These are phyloP conservation scores for Syngnathus acus DNA, from an alignment of 2,797 vertebrate species.

Conservation along the genomic window DNA sequence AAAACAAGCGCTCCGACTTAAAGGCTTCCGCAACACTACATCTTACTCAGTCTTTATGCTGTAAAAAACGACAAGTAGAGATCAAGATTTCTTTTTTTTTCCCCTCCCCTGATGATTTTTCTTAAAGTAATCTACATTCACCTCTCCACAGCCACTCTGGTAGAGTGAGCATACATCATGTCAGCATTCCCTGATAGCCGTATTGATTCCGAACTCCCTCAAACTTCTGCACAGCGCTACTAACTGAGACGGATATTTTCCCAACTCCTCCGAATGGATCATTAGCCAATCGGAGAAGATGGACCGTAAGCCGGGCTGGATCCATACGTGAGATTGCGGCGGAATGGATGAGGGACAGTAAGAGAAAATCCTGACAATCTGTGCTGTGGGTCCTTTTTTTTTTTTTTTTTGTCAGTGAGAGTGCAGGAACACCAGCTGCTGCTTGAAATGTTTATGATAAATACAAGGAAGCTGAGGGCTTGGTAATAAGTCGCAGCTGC, in stretches of 20 bases:
- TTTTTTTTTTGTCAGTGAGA: slow-evolving; percentile 4
- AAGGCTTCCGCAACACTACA: slow-evolving; percentile 29
- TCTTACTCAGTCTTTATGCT: slow-evolving; percentile 23
- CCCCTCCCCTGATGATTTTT: slow-evolving; percentile 54
- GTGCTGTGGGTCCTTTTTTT: background rate
- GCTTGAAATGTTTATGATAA: slow-evolving; percentile 38
- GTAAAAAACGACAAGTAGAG: slow-evolving; percentile 49
- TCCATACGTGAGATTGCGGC: slow-evolving; percentile 47
- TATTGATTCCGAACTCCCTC: slow-evolving; percentile 66
- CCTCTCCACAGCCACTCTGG: slow-evolving; percentile 38
- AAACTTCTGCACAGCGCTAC: slow-evolving; percentile 61
- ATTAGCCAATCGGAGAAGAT: slow-evolving; percentile 64
- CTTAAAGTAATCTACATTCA: slow-evolving; percentile 55
- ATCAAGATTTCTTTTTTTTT: slow-evolving; percentile 61
- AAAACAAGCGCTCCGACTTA: slow-evolving; percentile 15
- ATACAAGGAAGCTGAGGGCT: slow-evolving; percentile 30
- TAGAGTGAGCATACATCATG: slow-evolving; percentile 61
- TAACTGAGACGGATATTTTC: slow-evolving; percentile 69
- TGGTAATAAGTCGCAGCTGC: slow-evolving; percentile 44
- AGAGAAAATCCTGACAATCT: slow-evolving; percentile 22
- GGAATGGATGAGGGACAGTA: slow-evolving; percentile 15
- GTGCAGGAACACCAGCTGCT: slow-evolving; percentile 37
- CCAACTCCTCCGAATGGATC: slow-evolving; percentile 65
- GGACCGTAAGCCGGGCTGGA: slow-evolving; percentile 50
- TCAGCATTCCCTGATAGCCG: slow-evolving; percentile 58